Evolutionary conservation across 1,140 invertebrate genomes (phyloP), one percentile per base, ranked within the genome.

Genomic region (Drosophila ananassae): DNA sequence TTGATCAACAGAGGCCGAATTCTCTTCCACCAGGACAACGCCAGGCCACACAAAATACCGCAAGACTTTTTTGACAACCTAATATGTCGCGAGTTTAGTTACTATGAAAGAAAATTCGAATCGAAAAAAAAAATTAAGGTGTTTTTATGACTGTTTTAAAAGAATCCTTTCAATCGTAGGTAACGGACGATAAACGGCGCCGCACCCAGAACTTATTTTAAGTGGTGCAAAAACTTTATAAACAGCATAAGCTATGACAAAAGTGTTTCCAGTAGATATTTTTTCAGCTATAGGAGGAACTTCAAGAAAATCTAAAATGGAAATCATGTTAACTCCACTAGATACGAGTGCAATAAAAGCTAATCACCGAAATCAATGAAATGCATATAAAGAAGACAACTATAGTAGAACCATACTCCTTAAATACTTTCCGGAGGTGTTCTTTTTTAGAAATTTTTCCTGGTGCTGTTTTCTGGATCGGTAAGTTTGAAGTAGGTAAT

Each of bases 181-280:
- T 96, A 96, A 79, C 94, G 93, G n/a, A 98, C 98, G 90, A 99
- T 95, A 58, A 98, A 95, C 37, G 98, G 98, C 8, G 96, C 94
- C 2, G 94, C 92, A 10, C 93, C 94, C 34, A 98, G 91, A 1
- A 44, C 93, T 95, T 61, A 98, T 95, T 74, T 98, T 93, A 7
- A 96, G 92, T 5, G 98, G 98, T 21, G 97, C 97, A 92, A 98
- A 96, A 2, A 97, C 92, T 93, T 99, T 99, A 91, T 99, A 97
- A 34, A 98, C 93, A 34, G 96, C 96, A 93, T 99, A 99, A 0
- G 98, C 97, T 9, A 98, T 92, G 0, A 98, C 95, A 93, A 99
- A 99, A 10, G 96, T 98, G 48, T 97, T 96, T 39, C 95, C 96
- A 34, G 94, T 93, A 46, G 96, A 93, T 66, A 90, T 32, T 94